Conservation (phyloP, 2,113 vertebrate genomes). For the Excalfactoria chinensis region DNA sequence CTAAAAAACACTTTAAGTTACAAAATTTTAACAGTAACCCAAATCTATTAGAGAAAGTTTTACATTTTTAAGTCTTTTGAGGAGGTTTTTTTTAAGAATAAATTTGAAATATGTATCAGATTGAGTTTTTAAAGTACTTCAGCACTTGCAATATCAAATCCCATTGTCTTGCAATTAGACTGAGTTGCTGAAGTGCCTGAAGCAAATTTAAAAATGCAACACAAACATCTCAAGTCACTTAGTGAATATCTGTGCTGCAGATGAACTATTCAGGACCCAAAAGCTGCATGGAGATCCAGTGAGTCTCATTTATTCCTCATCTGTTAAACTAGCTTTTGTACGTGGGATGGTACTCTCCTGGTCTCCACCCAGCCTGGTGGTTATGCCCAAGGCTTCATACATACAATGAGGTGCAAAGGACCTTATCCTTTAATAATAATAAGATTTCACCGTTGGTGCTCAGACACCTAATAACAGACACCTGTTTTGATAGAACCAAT, state of each 20-base stretch:
- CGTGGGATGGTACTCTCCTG: too few relatives aligned
- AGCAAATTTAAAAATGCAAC: slow-evolving; percentile 24
- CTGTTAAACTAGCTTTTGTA: neutral
- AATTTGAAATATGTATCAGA: neutral
- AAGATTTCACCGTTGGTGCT: too few relatives aligned
- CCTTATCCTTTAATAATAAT: too few relatives aligned
- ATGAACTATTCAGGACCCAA: neutral
- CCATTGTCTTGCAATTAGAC: slow-evolving; percentile 35
- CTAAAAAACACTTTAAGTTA: neutral
- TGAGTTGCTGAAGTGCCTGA: neutral
- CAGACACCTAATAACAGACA: too few relatives aligned
- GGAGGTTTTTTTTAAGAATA: neutral
- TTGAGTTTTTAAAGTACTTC: neutral
- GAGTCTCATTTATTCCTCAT: neutral
- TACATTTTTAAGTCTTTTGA: neutral
- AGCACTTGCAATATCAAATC: neutral
- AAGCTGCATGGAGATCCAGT: neutral
- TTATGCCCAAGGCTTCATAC: too few relatives aligned
- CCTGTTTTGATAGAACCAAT: too few relatives aligned
- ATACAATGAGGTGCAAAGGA: too few relatives aligned
- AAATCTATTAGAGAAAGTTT: neutral
- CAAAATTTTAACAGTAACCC: neutral
- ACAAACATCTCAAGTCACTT: neutral
- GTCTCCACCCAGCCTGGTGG: too few relatives aligned
- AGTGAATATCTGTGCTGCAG: neutral